Evolutionary conservation across 2,888 invertebrate species (phyloP).

Genomic region (Plebejus melissa): DNA sequence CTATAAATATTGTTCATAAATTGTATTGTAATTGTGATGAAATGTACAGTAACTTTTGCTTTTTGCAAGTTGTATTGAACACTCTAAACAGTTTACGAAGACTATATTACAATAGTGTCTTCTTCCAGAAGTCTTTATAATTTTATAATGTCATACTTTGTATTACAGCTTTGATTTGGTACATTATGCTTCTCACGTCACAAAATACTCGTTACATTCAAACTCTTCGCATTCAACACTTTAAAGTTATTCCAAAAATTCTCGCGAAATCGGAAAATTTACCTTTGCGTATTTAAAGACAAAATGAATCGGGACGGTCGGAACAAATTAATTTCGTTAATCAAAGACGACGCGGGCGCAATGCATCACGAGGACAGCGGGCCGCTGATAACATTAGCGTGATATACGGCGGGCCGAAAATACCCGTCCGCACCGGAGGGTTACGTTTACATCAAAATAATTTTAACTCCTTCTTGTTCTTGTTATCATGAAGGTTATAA

Average conservation of each 20-base stretch:
- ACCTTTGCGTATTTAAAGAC: conserved; percentile 27
- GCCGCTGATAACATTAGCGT: conserved; percentile 67
- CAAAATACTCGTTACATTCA: background rate
- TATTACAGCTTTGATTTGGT: too few species aligned
- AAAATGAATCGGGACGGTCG: conserved; percentile 41
- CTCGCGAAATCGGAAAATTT: conserved; percentile 14
- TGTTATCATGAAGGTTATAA: background rate
- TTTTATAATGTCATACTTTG: too few species aligned
- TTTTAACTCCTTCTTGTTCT: conserved; percentile 25
- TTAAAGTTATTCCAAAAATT: background rate
- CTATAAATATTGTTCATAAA: background rate
- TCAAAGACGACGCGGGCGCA: conserved; percentile 62
- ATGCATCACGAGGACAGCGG: conserved; percentile 70
- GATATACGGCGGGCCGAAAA: conserved; percentile 65
- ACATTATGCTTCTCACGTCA: background rate
- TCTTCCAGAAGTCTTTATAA: too few species aligned
- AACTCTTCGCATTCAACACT: background rate
- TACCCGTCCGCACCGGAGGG: conserved; percentile 42
- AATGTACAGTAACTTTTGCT: background rate
- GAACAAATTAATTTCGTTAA: conserved; percentile 77
- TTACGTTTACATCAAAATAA: conserved; percentile 35
- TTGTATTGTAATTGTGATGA: too few species aligned
- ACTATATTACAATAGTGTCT: too few species aligned
- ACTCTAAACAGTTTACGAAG: too few species aligned
- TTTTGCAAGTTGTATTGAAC: background rate